Evolutionary conservation across 1,140 invertebrate species (phyloP), one percentile per base, ranked within the genome.

Genomic region (Psix sp.): DNA sequence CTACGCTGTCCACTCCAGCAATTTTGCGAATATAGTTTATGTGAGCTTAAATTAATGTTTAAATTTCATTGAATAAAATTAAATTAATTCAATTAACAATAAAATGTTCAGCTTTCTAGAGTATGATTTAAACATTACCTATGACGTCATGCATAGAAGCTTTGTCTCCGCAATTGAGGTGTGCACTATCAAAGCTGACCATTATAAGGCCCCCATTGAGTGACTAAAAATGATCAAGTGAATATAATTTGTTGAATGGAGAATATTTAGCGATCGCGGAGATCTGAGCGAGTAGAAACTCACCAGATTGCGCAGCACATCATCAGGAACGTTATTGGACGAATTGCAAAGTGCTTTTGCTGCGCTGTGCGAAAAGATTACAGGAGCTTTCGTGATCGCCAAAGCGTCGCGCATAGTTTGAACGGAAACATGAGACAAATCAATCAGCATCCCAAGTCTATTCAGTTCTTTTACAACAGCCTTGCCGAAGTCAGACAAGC

Each of bases 331-430:
- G 81, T 98, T 98, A 49, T 95, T 88, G 26, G 93, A 92, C 15
- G 94, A 94, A 82, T 96, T 95, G 86, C 95, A 97, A 10, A 96
- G 85, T 13, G 92, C 90, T 57, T 92, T 93, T 1, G 95, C 95
- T 1, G 93, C 94, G 11, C 95, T 96, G 85, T 98, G 96, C 16
- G 95, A 96, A 86, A 96, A 98, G 68, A 98, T 95, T 43, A 97
- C 94, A 0, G 96, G 96, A 0, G 96, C 95, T 65, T 92, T 90
- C 1, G 94, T 93, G 7, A 92, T 90, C 52, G 92, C 90, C n/a
- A 98, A 84, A 2, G 94, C 94, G 79, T 95, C 95, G 29, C 91
- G 88, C 87, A 96, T 96, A 4, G 96, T 97, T 74, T 91, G 90
- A 60, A 94, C 91, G 0, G 95, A 95, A 1, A 95, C 94, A 84